Evolutionary conservation across 2,113 vertebrate genomes (phyloP).

Genomic region (Tragelaphus buxtoni): DNA sequence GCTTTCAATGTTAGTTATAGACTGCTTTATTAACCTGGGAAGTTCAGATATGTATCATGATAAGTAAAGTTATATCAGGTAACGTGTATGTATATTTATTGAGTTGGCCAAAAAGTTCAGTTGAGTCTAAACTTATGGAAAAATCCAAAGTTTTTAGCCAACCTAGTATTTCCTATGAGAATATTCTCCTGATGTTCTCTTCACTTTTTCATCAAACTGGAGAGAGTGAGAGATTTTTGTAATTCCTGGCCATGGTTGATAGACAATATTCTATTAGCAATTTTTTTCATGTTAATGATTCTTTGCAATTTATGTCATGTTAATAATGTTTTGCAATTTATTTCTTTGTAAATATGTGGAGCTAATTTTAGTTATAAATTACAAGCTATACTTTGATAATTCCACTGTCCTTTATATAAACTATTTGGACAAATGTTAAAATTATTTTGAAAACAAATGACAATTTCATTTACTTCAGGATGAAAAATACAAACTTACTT

Average conservation of each 20-base stretch:
- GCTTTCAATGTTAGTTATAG: neutral
- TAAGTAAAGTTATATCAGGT: neutral
- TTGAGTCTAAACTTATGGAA: neutral
- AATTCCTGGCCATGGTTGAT: neutral
- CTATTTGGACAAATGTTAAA: slow-evolving; percentile 13
- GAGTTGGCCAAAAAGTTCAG: neutral
- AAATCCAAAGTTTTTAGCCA: neutral
- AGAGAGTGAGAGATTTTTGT: neutral
- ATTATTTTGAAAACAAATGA: neutral
- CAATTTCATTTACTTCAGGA: neutral
- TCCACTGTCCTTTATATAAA: neutral
- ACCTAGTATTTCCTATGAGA: neutral
- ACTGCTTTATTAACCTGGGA: neutral
- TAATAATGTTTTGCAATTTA: neutral
- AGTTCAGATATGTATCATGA: neutral
- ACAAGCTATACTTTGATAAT: neutral
- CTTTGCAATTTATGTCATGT: neutral
- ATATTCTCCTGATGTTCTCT: neutral
- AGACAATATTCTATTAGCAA: neutral
- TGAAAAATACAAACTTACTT: neutral
- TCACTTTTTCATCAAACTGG: neutral
- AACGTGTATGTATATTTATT: neutral
- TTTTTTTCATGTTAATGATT: neutral
- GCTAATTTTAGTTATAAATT: neutral
- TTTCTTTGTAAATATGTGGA: neutral